Percentiles rank a stretch among this genome's conserved stretches.
phyloP scores from a whole-genome alignment of 2,113 vertebrate genomes.

The Xiphophorus hellerii region DNA sequence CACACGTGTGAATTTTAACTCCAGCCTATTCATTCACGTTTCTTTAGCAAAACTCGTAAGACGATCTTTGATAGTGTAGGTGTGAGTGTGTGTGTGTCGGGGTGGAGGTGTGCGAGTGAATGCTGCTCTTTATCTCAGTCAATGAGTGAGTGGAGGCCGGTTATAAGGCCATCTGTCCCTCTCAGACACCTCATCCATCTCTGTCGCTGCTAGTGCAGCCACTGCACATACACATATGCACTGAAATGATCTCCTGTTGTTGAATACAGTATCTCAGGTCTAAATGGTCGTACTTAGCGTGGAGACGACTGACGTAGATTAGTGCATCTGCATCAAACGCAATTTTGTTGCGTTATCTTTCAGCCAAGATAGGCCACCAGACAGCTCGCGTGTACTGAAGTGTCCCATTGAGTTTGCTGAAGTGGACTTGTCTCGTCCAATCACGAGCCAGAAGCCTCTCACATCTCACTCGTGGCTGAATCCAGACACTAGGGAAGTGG shows the following conservation, averaged over 20 bases:
- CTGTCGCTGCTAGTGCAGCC: constrained; percentile 47
- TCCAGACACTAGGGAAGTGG: constrained; percentile 49
- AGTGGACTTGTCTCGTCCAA: constrained; percentile 66
- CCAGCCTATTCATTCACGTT: constrained; percentile 40
- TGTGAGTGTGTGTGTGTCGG: neutral
- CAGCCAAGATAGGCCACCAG: constrained; percentile 24
- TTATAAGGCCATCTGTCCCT: constrained; percentile 74
- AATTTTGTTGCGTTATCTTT: constrained; percentile 14
- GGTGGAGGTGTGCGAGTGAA: constrained; percentile 26
- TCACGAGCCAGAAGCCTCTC: constrained; percentile 2
- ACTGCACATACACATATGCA: constrained; percentile 17
- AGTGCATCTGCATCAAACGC: neutral
- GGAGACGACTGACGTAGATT: neutral
- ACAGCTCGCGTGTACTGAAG: constrained; percentile 49
- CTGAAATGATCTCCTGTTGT: neutral
- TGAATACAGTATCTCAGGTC: neutral
- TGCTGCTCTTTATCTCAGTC: constrained; percentile 68
- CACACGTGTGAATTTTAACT: neutral
- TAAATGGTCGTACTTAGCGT: neutral
- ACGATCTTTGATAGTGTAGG: constrained; percentile 40
- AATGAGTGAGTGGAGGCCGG: constrained; percentile 70
- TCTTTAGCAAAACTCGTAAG: constrained; percentile 53
- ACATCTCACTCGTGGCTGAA: constrained; percentile 41
- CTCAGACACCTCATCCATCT: constrained; percentile 74
- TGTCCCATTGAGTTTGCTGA: constrained; percentile 58